Evolutionary conservation across 64 coral and sea anemone species (phyloP).

Genomic region (Orbicella faveolata): DNA sequence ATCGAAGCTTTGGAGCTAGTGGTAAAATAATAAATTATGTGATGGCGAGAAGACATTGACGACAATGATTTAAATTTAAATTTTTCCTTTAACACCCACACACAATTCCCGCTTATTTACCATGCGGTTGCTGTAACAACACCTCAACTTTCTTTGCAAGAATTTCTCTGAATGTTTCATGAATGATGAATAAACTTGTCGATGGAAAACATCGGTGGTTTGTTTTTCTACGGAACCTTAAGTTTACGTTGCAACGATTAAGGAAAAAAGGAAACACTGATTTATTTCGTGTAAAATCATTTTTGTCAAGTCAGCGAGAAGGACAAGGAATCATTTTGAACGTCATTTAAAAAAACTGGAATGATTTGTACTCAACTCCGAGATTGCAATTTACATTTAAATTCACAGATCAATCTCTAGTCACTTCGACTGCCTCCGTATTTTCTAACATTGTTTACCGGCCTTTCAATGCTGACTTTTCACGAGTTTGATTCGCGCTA

Average conservation of each 20-base stretch:
- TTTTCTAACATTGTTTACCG: background rate
- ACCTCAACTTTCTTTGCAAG: background rate
- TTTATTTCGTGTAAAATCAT: background rate
- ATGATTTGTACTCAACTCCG: background rate
- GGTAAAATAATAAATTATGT: conserved; percentile 12
- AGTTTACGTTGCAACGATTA: too few species aligned
- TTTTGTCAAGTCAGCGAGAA: background rate
- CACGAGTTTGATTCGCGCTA: background rate
- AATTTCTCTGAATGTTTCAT: conserved; percentile 23
- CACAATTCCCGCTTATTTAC: conserved; percentile 39
- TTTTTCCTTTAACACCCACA: background rate
- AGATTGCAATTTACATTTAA: background rate
- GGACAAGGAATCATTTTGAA: background rate
- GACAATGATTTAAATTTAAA: conserved; percentile 10
- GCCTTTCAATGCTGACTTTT: background rate
- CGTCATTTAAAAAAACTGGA: background rate
- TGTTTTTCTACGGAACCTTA: background rate
- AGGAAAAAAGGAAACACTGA: background rate
- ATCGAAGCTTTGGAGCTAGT: background rate
- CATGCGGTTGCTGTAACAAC: conserved; percentile 59
- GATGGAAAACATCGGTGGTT: background rate
- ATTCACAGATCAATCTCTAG: background rate
- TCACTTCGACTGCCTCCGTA: background rate
- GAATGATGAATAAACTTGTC: background rate
- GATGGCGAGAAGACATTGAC: background rate